Evolutionary conservation across 1,140 invertebrate species (phyloP), one percentile per base, ranked within the genome.

Genomic region (Heliothis subflexa): DNA sequence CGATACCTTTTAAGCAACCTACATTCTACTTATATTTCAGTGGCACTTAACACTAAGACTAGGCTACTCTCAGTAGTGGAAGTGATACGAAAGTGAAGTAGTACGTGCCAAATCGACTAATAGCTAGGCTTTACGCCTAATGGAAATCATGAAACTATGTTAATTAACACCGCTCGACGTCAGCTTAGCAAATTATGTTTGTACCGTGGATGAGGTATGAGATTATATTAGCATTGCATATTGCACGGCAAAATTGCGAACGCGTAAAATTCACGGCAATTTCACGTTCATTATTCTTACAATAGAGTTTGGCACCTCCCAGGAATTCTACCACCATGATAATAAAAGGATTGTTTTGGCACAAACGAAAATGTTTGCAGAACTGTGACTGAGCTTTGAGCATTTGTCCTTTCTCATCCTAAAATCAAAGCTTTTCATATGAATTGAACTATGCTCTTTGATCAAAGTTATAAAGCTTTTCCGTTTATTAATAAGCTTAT

Each of bases 111-210:
- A 50, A 49, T 74, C 10, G 13, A 25, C 21, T 61, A 74, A 59
- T 74, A n/a, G 33, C 57, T 2, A 40, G 49, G 73, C 73, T 75
- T 62, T 49, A 64, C 49, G 13, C 49, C 50, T 76, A 76, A 76
- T 64, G 25, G 49, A 66, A 50, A 66, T 64, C 62, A 66, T 66
- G 16, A 66, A 66, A 16, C 62, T 66, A 47, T 66, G 62, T 66
- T 66, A 66, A 66, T 66, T 21, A 45, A 47, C 61, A 47, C 62
- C 5, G 33, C 33, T 40, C 33, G 5, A 33, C 62, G 45, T 66
- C 62, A 21, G 62, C 62, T 66, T 66, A 12, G 62, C 62, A 21
- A 64, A 64, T 64, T 64, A 45, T 14, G 16, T 66, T 66, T 66
- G 40, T 47, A 33, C 40, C 33, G 61, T 33, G n/a, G 45, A 64